Percentiles rank a stretch among this genome's conserved stretches.
Evolutionary conservation across 2,113 vertebrate genomes (phyloP).

Genomic region (Pungitius pungitius): DNA sequence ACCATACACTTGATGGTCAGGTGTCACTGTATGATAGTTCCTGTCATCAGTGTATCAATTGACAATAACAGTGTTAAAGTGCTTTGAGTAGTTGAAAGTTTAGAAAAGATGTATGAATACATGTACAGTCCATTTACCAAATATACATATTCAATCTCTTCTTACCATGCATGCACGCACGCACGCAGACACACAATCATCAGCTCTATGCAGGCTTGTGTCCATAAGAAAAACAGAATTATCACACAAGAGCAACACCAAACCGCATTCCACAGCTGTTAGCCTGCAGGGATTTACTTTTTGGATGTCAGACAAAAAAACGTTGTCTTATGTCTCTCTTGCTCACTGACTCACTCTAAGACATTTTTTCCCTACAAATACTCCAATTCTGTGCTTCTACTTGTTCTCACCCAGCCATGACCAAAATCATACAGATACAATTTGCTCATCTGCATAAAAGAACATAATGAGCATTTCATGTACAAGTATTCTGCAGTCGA

Average conservation of each 20-base stretch:
- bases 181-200: neutral
- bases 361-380: neutral
- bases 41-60: too few relatives aligned
- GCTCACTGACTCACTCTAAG: neutral
- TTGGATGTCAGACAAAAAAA: slow-evolving; percentile 61
- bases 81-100: too few relatives aligned
- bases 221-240: slow-evolving; percentile 16
- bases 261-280: slow-evolving; percentile 63
- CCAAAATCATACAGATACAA: neutral
- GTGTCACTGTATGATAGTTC: too few relatives aligned
- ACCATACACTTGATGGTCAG: neutral
- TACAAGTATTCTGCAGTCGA: neutral
- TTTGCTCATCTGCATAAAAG: neutral
- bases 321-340: slow-evolving; percentile 44
- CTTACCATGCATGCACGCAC: neutral
- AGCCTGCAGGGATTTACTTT: slow-evolving; percentile 53
- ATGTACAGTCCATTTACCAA: too few relatives aligned
- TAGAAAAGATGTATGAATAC: neutral
- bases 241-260: slow-evolving; percentile 29
- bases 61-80: too few relatives aligned
- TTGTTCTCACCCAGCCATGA: slow-evolving; percentile 8
- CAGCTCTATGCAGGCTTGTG: neutral
- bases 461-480: neutral
- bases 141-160: neutral
- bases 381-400: neutral